A percentile compares a stretch with the other conserved stretches of the same genome.
phyloP scores from a whole-genome alignment of 2,888 invertebrate species.

The Campaea margaritaria region DNA sequence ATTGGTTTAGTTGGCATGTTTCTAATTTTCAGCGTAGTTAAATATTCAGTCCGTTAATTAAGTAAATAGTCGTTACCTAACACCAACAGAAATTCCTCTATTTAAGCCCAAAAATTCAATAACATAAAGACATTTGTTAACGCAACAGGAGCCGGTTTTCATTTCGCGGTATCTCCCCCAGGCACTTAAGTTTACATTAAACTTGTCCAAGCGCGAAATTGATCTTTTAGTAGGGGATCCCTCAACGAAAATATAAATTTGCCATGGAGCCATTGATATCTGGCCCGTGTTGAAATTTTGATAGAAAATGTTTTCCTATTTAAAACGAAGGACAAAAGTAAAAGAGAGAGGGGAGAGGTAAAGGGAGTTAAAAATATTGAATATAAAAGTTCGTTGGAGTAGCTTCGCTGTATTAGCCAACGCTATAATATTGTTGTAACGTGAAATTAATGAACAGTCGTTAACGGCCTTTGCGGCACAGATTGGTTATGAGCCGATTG shows the following conservation, averaged over 20 bases:
- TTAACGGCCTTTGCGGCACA: no score
- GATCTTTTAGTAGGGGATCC: constrained; percentile 81
- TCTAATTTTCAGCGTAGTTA: no score
- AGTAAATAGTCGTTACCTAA: constrained; percentile 31
- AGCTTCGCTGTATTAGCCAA: not conserved
- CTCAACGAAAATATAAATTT: constrained; percentile 78
- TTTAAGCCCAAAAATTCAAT: constrained; percentile 68
- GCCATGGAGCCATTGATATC: constrained; percentile 76
- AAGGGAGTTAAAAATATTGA: not conserved
- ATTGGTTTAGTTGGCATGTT: no score
- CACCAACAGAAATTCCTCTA: constrained; percentile 20
- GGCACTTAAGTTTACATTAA: constrained; percentile 83
- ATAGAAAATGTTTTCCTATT: constrained; percentile 38
- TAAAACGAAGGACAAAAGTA: constrained; percentile 13
- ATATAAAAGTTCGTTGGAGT: not conserved
- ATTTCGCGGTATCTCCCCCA: constrained; percentile 74
- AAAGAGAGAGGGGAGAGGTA: not conserved
- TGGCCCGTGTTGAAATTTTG: constrained; percentile 54
- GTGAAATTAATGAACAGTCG: not conserved
- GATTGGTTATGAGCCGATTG: no score
- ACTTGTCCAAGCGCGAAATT: constrained; percentile 84
- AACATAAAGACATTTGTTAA: constrained; percentile 76
- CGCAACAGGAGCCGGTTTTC: constrained; percentile 71
- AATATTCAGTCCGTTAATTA: no score
- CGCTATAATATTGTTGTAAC: not conserved